A percentile compares a stretch with the other conserved stretches of the same genome.
phyloP scores from a whole-genome alignment of 2,113 vertebrate genomes.

The Sula dactylatra region DNA sequence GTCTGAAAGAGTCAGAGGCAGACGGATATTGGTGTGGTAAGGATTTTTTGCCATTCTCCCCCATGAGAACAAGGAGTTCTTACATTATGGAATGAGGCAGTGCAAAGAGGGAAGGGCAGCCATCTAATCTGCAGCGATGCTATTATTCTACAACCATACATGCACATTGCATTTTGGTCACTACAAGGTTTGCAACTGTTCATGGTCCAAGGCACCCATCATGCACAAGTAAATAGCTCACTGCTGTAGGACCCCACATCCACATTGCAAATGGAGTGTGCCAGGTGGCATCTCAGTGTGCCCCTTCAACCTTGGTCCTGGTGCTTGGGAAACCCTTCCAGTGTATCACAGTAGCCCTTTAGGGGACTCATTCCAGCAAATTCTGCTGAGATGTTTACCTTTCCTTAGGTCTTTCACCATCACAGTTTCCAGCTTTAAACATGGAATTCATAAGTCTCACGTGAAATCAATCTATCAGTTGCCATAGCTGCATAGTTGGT shows the following conservation, averaged over 20 bases:
- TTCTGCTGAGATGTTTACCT: background rate
- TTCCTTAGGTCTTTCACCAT: background rate
- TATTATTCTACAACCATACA: background rate
- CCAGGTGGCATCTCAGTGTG: background rate
- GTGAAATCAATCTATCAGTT: background rate
- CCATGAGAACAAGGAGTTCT: background rate
- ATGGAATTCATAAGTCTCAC: background rate
- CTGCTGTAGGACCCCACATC: background rate
- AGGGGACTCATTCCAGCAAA: background rate
- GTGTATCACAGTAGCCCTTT: background rate
- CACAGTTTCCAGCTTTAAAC: background rate
- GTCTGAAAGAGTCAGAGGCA: background rate
- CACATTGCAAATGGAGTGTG: background rate
- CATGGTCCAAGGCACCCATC: background rate
- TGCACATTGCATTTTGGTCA: background rate
- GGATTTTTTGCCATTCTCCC: background rate
- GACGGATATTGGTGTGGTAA: background rate
- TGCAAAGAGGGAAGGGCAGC: background rate
- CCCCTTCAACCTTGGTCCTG: background rate
- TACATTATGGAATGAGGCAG: background rate
- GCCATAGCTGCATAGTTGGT: background rate
- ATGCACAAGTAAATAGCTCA: fast-evolving
- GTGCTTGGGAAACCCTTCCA: background rate
- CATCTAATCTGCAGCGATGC: background rate
- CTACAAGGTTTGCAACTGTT: background rate